phyloP scores from a whole-genome alignment of 2,113 vertebrate genomes.

The Campylorhamphus procurvoides region DNA sequence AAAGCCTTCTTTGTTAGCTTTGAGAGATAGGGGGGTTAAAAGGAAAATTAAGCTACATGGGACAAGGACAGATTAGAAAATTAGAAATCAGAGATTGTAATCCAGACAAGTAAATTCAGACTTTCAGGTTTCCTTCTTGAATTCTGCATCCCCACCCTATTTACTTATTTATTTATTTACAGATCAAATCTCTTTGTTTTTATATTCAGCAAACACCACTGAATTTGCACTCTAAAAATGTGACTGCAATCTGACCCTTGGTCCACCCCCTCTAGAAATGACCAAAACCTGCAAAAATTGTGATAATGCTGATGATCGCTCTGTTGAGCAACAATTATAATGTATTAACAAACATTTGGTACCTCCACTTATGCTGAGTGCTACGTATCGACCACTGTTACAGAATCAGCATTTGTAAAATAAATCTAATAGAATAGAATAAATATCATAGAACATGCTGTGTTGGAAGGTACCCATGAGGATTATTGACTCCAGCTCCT shows the following conservation, averaged over 20 bases:
- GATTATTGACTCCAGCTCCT: neutral
- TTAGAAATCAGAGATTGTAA: neutral
- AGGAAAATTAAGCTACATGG: neutral
- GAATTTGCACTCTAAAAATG: neutral
- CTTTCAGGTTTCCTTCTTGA: neutral
- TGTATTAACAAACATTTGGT: neutral
- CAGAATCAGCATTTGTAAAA: neutral
- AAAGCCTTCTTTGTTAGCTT: neutral
- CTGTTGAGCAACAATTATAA: neutral
- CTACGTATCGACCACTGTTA: rapidly evolving
- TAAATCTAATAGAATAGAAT: neutral
- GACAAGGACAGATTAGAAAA: neutral
- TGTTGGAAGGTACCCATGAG: neutral
- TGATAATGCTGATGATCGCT: neutral
- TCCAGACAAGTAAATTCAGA: neutral
- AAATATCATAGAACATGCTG: neutral
- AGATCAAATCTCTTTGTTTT: neutral
- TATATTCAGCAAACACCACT: neutral
- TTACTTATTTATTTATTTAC: neutral
- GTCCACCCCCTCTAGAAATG: neutral
- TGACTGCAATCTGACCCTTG: neutral
- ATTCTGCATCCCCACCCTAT: neutral
- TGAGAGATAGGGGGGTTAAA: neutral
- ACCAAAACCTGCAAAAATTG: neutral
- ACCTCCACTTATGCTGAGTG: neutral